Base-by-base conservation (phyloP, 2,113 vertebrate species). In the Pantherophis guttatus region DNA sequence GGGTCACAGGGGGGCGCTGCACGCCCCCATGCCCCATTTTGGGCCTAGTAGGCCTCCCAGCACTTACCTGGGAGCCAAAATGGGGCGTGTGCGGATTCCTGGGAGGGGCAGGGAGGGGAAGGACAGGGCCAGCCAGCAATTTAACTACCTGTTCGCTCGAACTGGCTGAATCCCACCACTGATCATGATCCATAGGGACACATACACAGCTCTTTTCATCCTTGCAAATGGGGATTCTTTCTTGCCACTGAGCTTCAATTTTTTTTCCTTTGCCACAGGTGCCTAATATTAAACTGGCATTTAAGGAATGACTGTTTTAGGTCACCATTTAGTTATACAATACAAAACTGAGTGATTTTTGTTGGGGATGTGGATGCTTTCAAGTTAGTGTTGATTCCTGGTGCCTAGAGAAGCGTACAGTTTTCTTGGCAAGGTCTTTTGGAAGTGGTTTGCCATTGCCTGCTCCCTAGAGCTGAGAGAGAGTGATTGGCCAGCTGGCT, bases 251-350 rank as follows among this genome's bases (percentile, higher is more conserved):
- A 29, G 26, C 53, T 70, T 59, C n/a, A 39, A n/a, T 33, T 29
- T 24, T 48, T 48, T 53, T n/a, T 21, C 58, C 50, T 88, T 53
- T 65, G 86, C 21, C n/a, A 44, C 12, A 65, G 4, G 2, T 65
- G 29, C 3, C n/a, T 88, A 21, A 95, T 96, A 96, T 96, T 96
- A 97, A 97, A 97, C 95, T 96, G 95, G 95, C 95, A 96, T 93
- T 95, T 96, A 97, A 91, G 94, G 94, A 96, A 95, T 94, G 93
- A 33, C 94, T 93, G 95, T 95, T 97, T 96, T 94, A 96, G 94
- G 95, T 95, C 96, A 95, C 96, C 95, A 95, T 95, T 97, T 97
- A 96, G 95, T 96, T 93, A 92, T 88, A 94, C 93, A 81, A 44
- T 44, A 21, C n/a, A 39, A 81, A 81, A 81, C 33, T 21, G 17